Conservation (phyloP, 92 coral and sea anemone species). For the Phymanthus crucifer region DNA sequence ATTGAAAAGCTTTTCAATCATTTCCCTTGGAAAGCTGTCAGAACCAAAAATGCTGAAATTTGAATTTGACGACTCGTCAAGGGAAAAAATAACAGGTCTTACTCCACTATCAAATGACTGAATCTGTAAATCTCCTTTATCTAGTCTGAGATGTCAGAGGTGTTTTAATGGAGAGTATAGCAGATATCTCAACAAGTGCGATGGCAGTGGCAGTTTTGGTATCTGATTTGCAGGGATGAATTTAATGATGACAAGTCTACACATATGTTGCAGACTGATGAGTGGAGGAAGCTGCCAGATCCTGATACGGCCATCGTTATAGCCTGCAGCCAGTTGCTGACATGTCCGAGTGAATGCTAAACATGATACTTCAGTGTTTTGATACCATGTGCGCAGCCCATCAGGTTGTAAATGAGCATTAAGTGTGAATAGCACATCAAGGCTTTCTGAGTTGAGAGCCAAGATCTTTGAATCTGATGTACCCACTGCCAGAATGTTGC, state of each 20-base stretch:
- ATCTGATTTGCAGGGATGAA: slow-evolving; percentile 79
- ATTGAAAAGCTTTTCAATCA: too few species aligned
- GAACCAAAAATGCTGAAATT: too few species aligned
- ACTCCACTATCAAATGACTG: too few species aligned
- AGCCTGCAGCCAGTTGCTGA: slow-evolving; percentile 89
- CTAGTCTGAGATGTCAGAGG: not conserved
- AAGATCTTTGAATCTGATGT: slow-evolving; percentile 85
- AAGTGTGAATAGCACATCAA: slow-evolving; percentile 64
- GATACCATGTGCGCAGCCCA: slow-evolving; percentile 88
- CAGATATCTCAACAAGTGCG: slow-evolving; percentile 75
- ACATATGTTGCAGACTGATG: slow-evolving; percentile 80
- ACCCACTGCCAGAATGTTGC: slow-evolving; percentile 78
- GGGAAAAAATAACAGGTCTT: too few species aligned
- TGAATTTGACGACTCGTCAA: too few species aligned
- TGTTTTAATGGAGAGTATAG: slow-evolving; percentile 84
- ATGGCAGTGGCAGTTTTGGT: slow-evolving; percentile 76
- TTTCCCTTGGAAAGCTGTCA: too few species aligned
- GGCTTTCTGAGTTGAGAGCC: slow-evolving; percentile 76
- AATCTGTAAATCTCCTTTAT: too few species aligned
- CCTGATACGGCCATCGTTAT: slow-evolving; percentile 83
- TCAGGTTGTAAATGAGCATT: slow-evolving; percentile 91
- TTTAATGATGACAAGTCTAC: slow-evolving; percentile 72
- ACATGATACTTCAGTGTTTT: slow-evolving; percentile 88
- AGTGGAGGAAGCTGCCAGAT: slow-evolving; percentile 83
- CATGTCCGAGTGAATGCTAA: slow-evolving; percentile 89